Base-by-base conservation (phyloP, 2,797 vertebrate species). In the Sebastes taczanowskii region DNA sequence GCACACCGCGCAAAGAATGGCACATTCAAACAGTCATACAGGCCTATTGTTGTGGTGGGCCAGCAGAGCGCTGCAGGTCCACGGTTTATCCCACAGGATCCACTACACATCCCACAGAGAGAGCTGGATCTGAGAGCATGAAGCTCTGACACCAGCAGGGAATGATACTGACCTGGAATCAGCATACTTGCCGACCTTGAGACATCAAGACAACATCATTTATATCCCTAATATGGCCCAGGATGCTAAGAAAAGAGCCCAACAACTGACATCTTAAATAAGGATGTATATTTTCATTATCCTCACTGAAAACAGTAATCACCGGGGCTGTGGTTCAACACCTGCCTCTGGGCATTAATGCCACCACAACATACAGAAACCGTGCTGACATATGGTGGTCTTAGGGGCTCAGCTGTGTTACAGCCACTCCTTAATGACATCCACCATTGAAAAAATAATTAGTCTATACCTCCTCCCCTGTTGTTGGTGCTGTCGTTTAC, bases 21-120 rank as follows among this genome's bases (percentile, higher is more conserved):
- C 91, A 94, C 93, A 95, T 95, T 96, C 86, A 96, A 93, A 94
- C 80, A 86, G 87, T 88, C 91, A 94, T 92, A 95, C 93, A 91
- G 88, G 86, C 92, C 91, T 84, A 95, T 96, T 96, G 95, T 96
- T 92, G 91, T 38, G 83, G 78, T 20, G 7, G 67, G 60, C 80
- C 74, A n/a, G 56, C 84, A 62, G 87, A 85, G 84, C 62, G 67
- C 77, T 67, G 74, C 87, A 78, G 80, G 88, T 86, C 88, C 90
- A 83, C 71, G 52, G 82, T 77, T 74, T 74, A 92, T 89, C 85
- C 86, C 84, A 85, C 89, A 89, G 83, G 86, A 87, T 88, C 86
- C 76, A 62, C 77, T 1, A 29, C 73, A 49, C 71, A 72, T 86
- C 81, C 42, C 8, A 76, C 25, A 55, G 30, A 66, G 22, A 81